A percentile compares a stretch with the other conserved stretches of the same genome.
Evolutionary conservation across 1,140 invertebrate species (phyloP).

Genomic region (Cyrtorhinus lividipennis): DNA sequence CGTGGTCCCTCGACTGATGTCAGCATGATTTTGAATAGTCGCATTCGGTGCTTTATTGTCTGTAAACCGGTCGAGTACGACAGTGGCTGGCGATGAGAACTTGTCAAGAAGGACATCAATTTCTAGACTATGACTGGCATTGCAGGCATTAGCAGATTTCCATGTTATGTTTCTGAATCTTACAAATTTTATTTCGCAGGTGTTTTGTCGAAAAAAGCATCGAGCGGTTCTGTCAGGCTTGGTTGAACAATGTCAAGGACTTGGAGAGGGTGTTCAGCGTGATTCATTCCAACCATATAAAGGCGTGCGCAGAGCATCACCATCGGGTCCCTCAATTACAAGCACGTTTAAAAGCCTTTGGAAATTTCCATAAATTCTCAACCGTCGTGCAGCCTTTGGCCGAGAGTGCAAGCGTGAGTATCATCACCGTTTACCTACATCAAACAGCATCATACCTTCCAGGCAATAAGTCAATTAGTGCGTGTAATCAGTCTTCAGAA

Average conservation of each 20-base stretch:
- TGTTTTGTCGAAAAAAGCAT: conserved; percentile 35
- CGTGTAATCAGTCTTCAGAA: background rate
- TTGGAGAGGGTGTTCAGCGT: conserved; percentile 40
- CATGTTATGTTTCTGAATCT: too few relatives aligned
- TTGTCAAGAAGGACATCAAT: too few relatives aligned
- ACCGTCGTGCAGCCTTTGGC: background rate
- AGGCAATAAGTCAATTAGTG: too few relatives aligned
- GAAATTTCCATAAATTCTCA: conserved; percentile 9
- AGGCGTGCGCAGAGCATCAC: conserved; percentile 30
- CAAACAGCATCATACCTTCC: conserved; percentile 17
- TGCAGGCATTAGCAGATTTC: too few relatives aligned
- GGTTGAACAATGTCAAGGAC: conserved; percentile 33
- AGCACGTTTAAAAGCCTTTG: conserved; percentile 15
- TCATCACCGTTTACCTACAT: background rate
- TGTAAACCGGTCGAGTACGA: too few relatives aligned
- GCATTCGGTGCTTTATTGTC: too few relatives aligned
- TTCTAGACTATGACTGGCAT: too few relatives aligned
- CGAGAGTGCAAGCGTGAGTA: background rate
- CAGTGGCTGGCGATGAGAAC: too few relatives aligned
- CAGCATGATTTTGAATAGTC: too few relatives aligned
- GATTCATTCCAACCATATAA: conserved; percentile 35
- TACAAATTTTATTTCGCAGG: conserved; percentile 18
- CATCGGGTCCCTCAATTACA: conserved; percentile 24
- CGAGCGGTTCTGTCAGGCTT: conserved; percentile 31
- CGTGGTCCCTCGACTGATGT: too few relatives aligned